A percentile compares a stretch with the other conserved stretches of the same genome.
These are phyloP conservation scores for Ephydatia muelleri DNA, from an alignment of 37 sponge, comb jelly and placozoan genomes.

Conservation along the genomic window DNA sequence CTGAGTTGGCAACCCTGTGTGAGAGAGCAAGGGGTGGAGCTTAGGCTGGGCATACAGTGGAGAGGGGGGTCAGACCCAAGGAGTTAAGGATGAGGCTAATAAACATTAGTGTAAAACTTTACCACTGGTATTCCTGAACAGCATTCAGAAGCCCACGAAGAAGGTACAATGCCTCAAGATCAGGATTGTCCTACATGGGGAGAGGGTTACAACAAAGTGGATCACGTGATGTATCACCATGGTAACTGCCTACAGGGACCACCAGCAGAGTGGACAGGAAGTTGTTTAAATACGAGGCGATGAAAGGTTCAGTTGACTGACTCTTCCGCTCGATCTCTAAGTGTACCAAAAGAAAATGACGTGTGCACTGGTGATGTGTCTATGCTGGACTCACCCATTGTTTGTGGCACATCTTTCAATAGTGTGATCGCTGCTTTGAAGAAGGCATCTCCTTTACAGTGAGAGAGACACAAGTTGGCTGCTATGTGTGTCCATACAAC, in stretches of 20 bases:
- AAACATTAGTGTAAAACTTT: background rate
- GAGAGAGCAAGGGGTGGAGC: background rate
- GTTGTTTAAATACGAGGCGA: conserved; percentile 54
- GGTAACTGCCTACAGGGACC: conserved; percentile 65
- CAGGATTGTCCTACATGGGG: conserved; percentile 82
- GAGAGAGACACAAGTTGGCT: background rate
- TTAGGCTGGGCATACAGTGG: background rate
- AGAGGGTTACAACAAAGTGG: background rate
- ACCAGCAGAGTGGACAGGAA: conserved; percentile 84
- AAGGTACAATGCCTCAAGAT: conserved; percentile 72
- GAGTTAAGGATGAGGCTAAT: background rate
- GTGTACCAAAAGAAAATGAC: background rate
- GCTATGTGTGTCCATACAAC: too few relatives aligned
- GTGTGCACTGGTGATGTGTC: background rate
- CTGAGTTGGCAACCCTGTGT: conserved; percentile 30
- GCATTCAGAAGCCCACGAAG: conserved; percentile 79
- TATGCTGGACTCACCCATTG: conserved; percentile 48
- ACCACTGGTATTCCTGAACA: conserved; percentile 81
- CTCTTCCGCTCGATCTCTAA: conserved; percentile 78
- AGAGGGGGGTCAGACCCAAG: too few relatives aligned
- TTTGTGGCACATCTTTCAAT: conserved; percentile 80
- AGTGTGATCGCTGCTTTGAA: conserved; percentile 84
- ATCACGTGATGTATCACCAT: background rate
- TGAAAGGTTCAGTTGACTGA: conserved; percentile 67
- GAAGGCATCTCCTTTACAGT: conserved; percentile 85